phyloP scores from a whole-genome alignment of 1,140 invertebrate genomes.

The Ceratosolen solmsi region DNA sequence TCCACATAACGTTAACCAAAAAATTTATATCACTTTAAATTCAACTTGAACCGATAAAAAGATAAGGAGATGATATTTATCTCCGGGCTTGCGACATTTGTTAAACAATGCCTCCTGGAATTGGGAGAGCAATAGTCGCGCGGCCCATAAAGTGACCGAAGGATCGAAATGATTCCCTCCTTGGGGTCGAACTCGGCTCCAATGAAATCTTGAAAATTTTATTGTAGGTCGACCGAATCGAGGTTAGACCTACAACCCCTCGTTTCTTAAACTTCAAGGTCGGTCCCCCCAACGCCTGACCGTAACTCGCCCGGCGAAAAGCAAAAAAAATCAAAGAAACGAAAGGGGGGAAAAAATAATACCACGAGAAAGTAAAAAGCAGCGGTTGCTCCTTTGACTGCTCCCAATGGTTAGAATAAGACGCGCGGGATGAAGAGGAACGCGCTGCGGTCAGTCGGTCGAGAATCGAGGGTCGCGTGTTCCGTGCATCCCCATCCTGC shows the following conservation, averaged over 20 bases:
- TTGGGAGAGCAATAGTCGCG: not conserved
- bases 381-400: not conserved
- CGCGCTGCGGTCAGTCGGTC: constrained; percentile 49
- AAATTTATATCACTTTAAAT: too few relatives aligned
- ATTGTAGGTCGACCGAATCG: not conserved
- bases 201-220: constrained; percentile 32
- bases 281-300: too few relatives aligned
- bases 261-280: constrained; percentile 25
- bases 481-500: constrained; percentile 60
- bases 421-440: constrained; percentile 15
- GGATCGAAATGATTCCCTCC: not conserved
- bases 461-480: constrained; percentile 60
- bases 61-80: too few relatives aligned
- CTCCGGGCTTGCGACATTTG: not conserved
- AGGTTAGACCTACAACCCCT: too few relatives aligned
- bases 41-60: too few relatives aligned
- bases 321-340: too few relatives aligned
- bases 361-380: not conserved
- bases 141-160: not conserved
- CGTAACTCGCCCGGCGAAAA: too few relatives aligned
- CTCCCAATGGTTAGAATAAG: not conserved
- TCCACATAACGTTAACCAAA: too few relatives aligned
- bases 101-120: not conserved
- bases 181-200: not conserved
- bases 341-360: not conserved